These are phyloP conservation scores for Todiramphus saurophagus DNA, from an alignment of 2,113 vertebrate genomes.

Conservation along the genomic window DNA sequence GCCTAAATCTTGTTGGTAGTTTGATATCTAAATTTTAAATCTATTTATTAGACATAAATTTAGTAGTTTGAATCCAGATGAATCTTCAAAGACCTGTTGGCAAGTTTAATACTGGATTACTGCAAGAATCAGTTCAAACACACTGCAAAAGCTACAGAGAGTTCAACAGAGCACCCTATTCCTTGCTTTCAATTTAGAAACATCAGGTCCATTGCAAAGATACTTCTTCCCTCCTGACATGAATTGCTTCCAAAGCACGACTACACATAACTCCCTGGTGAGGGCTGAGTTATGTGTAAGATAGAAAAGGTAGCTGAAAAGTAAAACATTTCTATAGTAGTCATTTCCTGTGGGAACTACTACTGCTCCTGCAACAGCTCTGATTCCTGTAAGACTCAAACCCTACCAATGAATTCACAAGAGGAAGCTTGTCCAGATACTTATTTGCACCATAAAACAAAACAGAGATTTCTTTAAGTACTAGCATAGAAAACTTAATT, in stretches of 20 bases:
- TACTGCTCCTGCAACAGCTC: background rate
- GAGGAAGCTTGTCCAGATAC: background rate
- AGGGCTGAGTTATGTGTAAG: background rate
- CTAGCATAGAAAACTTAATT: background rate
- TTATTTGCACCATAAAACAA: background rate
- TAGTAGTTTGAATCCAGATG: background rate
- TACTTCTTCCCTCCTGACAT: background rate
- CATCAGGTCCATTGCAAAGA: background rate
- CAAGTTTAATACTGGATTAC: background rate
- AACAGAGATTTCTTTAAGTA: background rate
- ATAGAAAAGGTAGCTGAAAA: background rate
- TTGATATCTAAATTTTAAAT: background rate
- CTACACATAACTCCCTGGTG: background rate
- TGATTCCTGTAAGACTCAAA: background rate
- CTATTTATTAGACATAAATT: background rate
- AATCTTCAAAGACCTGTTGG: background rate
- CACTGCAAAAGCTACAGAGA: background rate
- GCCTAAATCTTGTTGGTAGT: background rate
- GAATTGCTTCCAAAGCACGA: background rate
- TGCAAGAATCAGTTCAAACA: background rate
- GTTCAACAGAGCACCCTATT: background rate
- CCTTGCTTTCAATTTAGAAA: background rate
- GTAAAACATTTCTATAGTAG: background rate
- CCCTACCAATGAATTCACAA: background rate
- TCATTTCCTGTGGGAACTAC: background rate